Conservation (phyloP, 2,888 invertebrate genomes). For the Xylocampa areola region DNA sequence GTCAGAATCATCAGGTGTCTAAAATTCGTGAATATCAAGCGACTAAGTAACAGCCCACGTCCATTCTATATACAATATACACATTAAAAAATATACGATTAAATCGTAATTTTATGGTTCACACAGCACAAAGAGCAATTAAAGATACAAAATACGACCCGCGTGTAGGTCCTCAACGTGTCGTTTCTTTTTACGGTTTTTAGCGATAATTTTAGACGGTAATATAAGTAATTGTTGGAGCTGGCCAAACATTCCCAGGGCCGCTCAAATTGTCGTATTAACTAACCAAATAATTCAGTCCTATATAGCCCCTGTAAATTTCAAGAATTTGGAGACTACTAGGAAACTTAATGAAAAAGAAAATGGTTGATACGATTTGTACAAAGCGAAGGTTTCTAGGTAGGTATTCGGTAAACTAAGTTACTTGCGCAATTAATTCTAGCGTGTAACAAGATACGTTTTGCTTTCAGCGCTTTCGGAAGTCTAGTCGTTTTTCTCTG, state of each 20-base stretch:
- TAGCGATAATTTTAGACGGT: slow-evolving; percentile 27
- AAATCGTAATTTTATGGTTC: slow-evolving; percentile 51
- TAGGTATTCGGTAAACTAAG: slow-evolving; percentile 40
- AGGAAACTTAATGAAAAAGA: slow-evolving; percentile 18
- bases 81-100: slow-evolving; percentile 45
- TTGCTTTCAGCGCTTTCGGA: slow-evolving; percentile 28
- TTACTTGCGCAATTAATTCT: slow-evolving; percentile 43
- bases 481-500: slow-evolving; percentile 18
- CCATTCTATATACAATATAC: slow-evolving; percentile 17
- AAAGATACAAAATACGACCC: slow-evolving; percentile 46
- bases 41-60: slow-evolving; percentile 14
- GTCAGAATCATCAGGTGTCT: not conserved
- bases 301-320: slow-evolving; percentile 30
- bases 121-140: slow-evolving; percentile 43
- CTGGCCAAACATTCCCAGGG: slow-evolving; percentile 33
- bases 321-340: slow-evolving; percentile 33
- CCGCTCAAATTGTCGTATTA: slow-evolving; percentile 15
- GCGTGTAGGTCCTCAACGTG: slow-evolving; percentile 26
- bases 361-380: slow-evolving; percentile 18
- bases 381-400: slow-evolving; percentile 23
- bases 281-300: slow-evolving; percentile 31
- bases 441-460: slow-evolving; percentile 23
- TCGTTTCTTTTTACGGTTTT: slow-evolving; percentile 42
- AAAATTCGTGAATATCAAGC: not conserved
- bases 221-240: slow-evolving; percentile 40